Conservation (phyloP, 2,113 vertebrate species). For the Orthochromis indermauri region DNA sequence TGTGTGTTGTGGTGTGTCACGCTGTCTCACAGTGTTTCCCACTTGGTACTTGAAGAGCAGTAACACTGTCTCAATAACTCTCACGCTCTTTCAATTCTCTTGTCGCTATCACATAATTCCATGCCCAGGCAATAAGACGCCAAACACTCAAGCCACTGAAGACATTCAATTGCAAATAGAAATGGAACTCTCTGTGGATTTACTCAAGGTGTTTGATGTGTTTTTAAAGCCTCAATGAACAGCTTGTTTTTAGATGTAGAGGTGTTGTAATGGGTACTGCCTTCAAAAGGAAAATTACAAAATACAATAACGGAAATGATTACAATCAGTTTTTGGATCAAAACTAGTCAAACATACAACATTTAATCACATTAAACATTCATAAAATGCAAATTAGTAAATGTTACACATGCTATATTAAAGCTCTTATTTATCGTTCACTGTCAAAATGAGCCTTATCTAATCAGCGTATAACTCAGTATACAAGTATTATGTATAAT, state of each 20-base stretch:
- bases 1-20: conserved; percentile 6
- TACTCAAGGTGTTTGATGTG: conserved; percentile 22
- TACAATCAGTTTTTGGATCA: not conserved
- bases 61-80: conserved; percentile 40
- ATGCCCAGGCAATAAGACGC: conserved; percentile 37
- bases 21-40: conserved; percentile 40
- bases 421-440: not conserved
- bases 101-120: conserved; percentile 50
- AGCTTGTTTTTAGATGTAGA: not conserved
- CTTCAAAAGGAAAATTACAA: not conserved
- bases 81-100: conserved; percentile 45
- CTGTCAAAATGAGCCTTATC: not conserved
- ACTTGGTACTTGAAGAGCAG: conserved; percentile 33
- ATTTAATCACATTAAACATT: not conserved
- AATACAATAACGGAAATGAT: not conserved
- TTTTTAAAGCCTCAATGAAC: conserved; percentile 38
- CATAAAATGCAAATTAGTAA: not conserved
- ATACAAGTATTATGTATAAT: not conserved
- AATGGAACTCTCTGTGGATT: conserved; percentile 16
- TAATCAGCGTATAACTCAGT: not conserved
- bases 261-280: not conserved
- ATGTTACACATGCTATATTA: not conserved
- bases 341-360: not conserved
- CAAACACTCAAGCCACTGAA: conserved; percentile 44
- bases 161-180: conserved; percentile 49